A percentile compares a stretch with the other conserved stretches of the same genome.
Evolutionary conservation across 2,113 vertebrate species (phyloP).

Genomic region (Colinus virginianus): DNA sequence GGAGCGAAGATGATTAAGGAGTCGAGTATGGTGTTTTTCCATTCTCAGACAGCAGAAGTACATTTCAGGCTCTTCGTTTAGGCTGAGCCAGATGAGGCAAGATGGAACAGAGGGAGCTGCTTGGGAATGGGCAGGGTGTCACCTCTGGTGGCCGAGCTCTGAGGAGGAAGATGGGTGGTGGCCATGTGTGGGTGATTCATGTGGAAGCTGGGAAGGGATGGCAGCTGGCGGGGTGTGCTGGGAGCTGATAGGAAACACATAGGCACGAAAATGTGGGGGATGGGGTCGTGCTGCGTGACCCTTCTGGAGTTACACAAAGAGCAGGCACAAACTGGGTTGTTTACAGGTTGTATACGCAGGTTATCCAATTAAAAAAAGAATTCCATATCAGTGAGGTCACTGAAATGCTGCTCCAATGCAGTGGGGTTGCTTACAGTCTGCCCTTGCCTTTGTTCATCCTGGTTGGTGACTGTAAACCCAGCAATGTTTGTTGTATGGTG

Average conservation of each 20-base stretch:
- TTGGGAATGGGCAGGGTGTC: accelerated
- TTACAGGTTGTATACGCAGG: not conserved
- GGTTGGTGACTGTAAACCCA: not conserved
- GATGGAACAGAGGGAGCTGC: not conserved
- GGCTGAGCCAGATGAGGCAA: not conserved
- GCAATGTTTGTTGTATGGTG: not conserved
- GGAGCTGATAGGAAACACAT: not conserved
- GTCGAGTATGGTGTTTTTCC: not conserved
- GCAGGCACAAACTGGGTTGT: not conserved
- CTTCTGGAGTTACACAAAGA: not conserved
- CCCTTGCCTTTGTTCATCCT: not conserved
- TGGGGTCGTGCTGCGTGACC: not conserved
- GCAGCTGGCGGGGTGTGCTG: not conserved
- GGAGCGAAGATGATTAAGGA: not conserved
- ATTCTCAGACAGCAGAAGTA: not conserved
- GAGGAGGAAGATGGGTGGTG: not conserved
- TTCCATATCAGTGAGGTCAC: not conserved
- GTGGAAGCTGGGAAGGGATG: not conserved
- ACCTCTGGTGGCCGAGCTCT: accelerated
- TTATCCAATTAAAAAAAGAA: not conserved
- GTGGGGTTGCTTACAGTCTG: not conserved
- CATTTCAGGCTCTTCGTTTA: not conserved
- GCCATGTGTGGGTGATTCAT: not conserved
- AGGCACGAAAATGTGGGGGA: not conserved
- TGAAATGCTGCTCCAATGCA: not conserved